These are phyloP conservation scores for Chromis chromis DNA, from an alignment of 2,797 vertebrate species.

Conservation along the genomic window DNA sequence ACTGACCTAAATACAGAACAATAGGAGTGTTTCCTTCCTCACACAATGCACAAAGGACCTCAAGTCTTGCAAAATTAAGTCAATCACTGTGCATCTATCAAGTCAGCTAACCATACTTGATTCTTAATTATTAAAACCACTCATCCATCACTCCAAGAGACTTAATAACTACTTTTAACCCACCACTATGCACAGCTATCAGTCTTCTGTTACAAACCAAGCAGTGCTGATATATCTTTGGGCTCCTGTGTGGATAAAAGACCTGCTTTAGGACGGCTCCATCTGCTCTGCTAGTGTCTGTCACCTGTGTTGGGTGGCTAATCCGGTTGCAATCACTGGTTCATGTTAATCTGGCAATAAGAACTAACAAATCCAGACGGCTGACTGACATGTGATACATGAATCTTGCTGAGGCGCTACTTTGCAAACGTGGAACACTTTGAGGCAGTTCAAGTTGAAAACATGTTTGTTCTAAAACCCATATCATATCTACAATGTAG, in stretches of 20 bases:
- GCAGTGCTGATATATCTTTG: slow-evolving; percentile 27
- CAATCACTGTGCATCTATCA: background rate
- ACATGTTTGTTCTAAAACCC: background rate
- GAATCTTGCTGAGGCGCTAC: background rate
- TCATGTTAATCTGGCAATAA: slow-evolving; percentile 53
- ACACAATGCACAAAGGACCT: background rate
- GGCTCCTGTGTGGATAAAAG: slow-evolving; percentile 22
- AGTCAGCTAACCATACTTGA: background rate
- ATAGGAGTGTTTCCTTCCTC: background rate
- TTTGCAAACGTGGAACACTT: background rate
- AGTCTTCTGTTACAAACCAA: slow-evolving; percentile 11
- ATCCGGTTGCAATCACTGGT: slow-evolving; percentile 53
- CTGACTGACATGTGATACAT: background rate
- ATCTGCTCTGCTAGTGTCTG: slow-evolving; percentile 55
- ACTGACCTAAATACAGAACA: background rate
- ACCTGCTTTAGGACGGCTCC: slow-evolving; percentile 34
- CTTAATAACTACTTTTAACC: background rate
- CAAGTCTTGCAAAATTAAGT: too few relatives aligned
- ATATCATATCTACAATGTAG: background rate
- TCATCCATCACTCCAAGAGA: background rate
- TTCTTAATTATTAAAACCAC: background rate
- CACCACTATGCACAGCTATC: background rate
- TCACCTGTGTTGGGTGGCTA: slow-evolving; percentile 36
- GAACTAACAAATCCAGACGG: slow-evolving; percentile 12
- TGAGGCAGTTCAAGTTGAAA: background rate